Base-by-base conservation (phyloP, 2,113 vertebrate species). In the Notarius lentiginosus region DNA sequence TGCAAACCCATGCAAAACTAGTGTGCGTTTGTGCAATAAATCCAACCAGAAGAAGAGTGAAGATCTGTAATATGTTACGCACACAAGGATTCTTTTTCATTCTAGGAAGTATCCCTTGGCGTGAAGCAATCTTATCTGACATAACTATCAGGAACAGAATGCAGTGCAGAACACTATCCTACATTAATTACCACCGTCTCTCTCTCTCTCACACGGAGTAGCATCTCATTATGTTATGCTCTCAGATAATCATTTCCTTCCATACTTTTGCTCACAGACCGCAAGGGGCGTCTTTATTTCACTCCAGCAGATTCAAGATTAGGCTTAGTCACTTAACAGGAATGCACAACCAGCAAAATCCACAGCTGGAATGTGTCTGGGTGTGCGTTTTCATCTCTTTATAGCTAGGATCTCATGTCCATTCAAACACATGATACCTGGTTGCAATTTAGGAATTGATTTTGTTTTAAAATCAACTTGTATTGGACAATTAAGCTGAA, bases 191-290 rank as follows among this genome's bases (percentile, higher is more conserved):
- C 8, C 66, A 49, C 18, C 3, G 15, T 51, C 7, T 80, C 55
- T 27, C 58, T 34, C 27, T 80, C 53, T 27, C 60, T 34, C 27
- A 73, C 41, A 34, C 17, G 49, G 53, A 82, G 30, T 70, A 22
- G 51, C 60, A 65, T 61, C 66, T 90, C 85, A 90, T 93, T 92
- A 93, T 90, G 90, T 93, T 93, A 93, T 76, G 84, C 86, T 88
- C 73, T 90, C 85, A 88, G 93, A 92, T 94, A 92, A 93, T 93
- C 49, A 89, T 90, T 95, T 95, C 94, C 94, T 93, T 94, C 89
- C 90, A 90, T 91, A 91, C 65, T 11, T 63, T 87, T 84, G 79
- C 87, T 73, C 61, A 15, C 15, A 49, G 20, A 89, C 87, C 86
- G 76, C 18, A 85, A 87, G 89, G 89, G 87, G 90, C 88, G 88